A percentile compares a stretch with the other conserved stretches of the same genome.
Evolutionary conservation across 2,797 vertebrate genomes (phyloP).

Genomic region (Morus bassanus): DNA sequence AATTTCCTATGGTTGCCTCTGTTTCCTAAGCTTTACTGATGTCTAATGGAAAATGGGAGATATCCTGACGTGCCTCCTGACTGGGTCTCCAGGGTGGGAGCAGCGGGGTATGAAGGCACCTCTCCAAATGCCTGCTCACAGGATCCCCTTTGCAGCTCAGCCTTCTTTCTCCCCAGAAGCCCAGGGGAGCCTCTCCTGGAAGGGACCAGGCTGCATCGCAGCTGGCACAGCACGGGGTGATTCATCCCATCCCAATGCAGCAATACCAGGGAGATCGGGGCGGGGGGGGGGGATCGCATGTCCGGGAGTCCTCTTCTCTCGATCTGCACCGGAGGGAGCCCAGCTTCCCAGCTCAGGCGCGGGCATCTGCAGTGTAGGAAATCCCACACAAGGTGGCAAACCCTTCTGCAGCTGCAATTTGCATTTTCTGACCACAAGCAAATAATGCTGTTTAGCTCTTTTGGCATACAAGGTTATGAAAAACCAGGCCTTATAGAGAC

Average conservation of each 20-base stretch:
- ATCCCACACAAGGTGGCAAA: slow-evolving; percentile 12
- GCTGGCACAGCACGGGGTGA: fast-evolving
- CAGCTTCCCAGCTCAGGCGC: fast-evolving
- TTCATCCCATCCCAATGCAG: background rate
- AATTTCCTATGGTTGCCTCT: background rate
- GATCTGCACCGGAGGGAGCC: background rate
- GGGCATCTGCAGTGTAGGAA: background rate
- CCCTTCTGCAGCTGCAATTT: background rate
- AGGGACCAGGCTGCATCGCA: background rate
- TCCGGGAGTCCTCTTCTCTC: fast-evolving
- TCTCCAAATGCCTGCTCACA: background rate
- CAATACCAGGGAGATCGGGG: fast-evolving
- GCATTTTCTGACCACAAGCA: background rate
- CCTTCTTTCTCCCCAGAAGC: background rate
- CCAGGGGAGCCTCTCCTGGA: background rate
- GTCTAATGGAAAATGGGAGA: background rate
- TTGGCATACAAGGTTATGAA: background rate
- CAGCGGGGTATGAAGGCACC: fast-evolving
- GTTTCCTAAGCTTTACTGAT: background rate
- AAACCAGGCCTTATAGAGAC: background rate
- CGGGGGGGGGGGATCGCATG: fast-evolving
- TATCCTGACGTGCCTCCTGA: background rate
- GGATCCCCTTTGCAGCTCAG: background rate
- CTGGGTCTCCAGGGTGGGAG: background rate
- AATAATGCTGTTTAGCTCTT: background rate